These are phyloP conservation scores for Drosophila merina DNA, from an alignment of 2,888 invertebrate genomes.

Conservation along the genomic window DNA sequence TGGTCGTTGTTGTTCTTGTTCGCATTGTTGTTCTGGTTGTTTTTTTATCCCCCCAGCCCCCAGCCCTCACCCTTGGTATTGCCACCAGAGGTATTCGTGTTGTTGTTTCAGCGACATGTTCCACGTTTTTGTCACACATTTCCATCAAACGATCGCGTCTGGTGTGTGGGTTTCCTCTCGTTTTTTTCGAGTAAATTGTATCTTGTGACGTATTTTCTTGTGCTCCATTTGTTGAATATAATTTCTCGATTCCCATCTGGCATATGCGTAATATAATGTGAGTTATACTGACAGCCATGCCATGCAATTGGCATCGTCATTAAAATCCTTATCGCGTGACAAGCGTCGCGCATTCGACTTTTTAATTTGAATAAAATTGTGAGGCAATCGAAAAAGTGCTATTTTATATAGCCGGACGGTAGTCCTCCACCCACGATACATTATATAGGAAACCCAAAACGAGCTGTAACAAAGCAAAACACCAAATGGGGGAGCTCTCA, in stretches of 20 bases:
- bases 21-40: constrained; percentile 38
- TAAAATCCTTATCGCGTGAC: constrained; percentile 71
- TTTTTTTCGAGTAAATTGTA: constrained; percentile 2
- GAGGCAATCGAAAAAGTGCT: constrained; percentile 48
- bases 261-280: constrained; percentile 66
- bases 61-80: background rate
- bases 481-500: constrained; percentile 17
- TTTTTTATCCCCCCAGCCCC: background rate
- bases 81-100: constrained; percentile 42
- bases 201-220: background rate
- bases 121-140: constrained; percentile 68
- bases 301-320: constrained; percentile 43
- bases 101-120: constrained; percentile 60
- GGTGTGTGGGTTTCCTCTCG: constrained; percentile 14
- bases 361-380: constrained; percentile 74
- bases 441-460: constrained; percentile 10
- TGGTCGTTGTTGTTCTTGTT: constrained; percentile 57
- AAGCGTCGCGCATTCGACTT: constrained; percentile 60
- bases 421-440: constrained; percentile 3
- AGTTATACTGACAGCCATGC: constrained; percentile 54
- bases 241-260: constrained; percentile 65
- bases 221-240: constrained; percentile 28
- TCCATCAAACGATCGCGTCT: constrained; percentile 34
- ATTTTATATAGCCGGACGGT: background rate
- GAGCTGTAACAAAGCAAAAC: constrained; percentile 2